These are phyloP conservation scores for Tachina lurida DNA, from an alignment of 2,888 invertebrate genomes.

Conservation along the genomic window DNA sequence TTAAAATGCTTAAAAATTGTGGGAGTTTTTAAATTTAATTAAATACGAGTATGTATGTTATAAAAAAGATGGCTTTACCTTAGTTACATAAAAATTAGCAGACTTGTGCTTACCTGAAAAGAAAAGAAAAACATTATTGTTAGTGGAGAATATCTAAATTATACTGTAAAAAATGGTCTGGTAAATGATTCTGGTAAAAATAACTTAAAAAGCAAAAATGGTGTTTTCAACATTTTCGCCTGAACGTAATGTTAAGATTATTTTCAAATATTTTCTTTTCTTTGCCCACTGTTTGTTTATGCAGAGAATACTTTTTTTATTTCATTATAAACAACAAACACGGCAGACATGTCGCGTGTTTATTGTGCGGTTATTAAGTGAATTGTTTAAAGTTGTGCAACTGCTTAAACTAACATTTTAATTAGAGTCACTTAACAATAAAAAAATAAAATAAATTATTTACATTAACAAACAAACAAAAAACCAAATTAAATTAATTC, in stretches of 20 bases:
- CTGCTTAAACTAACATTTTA: conserved; percentile 55
- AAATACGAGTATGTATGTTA: no score
- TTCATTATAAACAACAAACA: not conserved
- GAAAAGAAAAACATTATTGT: no score
- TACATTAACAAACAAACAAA: not conserved
- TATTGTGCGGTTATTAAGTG: conserved; percentile 26
- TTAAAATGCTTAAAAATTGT: no score
- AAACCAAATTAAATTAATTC: not conserved
- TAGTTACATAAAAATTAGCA: no score
- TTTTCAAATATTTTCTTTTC: not conserved
- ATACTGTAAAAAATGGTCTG: not conserved
- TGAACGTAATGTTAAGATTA: not conserved
- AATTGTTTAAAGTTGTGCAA: conserved; percentile 47
- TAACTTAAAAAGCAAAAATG: not conserved
- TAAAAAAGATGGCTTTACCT: no score
- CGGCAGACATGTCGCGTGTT: conserved; percentile 21
- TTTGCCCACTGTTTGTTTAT: not conserved
- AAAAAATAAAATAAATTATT: not conserved
- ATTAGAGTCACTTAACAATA: conserved; percentile 45
- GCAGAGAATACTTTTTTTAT: not conserved
- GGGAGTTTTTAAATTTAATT: no score
- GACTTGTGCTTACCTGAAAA: no score
- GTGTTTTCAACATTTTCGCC: not conserved
- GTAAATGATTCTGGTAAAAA: not conserved
- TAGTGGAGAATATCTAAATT: no score